Evolutionary conservation across 2,888 invertebrate species (phyloP), one percentile per base, ranked within the genome.

Genomic region (Chesias legatella): DNA sequence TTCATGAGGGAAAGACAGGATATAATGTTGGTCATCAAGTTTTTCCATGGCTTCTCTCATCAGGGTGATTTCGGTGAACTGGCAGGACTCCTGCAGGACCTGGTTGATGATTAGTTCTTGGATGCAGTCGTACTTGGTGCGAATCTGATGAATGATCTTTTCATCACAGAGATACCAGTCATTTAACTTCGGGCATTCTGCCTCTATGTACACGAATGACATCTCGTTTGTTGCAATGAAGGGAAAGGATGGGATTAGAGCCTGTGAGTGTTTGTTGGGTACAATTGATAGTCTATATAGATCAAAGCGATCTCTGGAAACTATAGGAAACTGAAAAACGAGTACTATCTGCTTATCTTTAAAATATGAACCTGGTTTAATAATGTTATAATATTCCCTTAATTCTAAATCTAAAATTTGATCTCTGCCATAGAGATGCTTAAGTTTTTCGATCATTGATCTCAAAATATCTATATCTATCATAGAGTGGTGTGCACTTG

Each of bases 31-130:
- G 21, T 21, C 21, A 21, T 21, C 21, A 6, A 21, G 21, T 21
- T 24, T 24, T 24, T 24, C 24, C 24, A 24, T 24, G n/a, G 24
- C 24, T 7, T 24, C 24, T 24, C 24, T 24, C n/a, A 3, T 7
- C 6, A 24, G 6, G 24, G 24, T n/a, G 24, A 24, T n/a, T 7
- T 24, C n/a, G 24, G 24, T 24, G 24, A 24, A 24, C n/a, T 24
- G 5, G n/a, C 24, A 24, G 24, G 24, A 24, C n/a, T 24, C 24
- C n/a, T n/a, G n/a, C n/a, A n/a, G n/a, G n/a, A n/a, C n/a, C 3
- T 24, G 24, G n/a, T 24, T 24, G n/a, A n/a, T 24, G 24, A 24
- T 24, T n/a, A 24, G 24, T n/a, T 24, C 24, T n/a, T n/a, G n/a
- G n/a, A n/a, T n/a, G n/a, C n/a, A n/a, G n/a, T n/a, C n/a, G n/a